Evolutionary conservation across 2,113 vertebrate species (phyloP), one percentile per base, ranked within the genome.

Genomic region (Pholis gunnellus): DNA sequence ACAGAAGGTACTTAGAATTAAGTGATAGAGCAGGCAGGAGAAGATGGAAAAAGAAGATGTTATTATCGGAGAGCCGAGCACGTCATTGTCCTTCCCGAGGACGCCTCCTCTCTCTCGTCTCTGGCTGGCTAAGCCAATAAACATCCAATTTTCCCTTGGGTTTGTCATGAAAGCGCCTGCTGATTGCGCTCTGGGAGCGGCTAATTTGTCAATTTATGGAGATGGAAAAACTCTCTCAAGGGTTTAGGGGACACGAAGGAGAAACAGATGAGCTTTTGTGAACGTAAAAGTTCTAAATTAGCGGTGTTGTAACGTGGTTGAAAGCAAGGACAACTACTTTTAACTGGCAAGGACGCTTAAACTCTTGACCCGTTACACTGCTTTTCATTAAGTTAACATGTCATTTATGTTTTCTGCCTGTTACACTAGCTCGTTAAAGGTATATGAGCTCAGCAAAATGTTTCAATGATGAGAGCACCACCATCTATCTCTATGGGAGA

Each of bases 151-250:
- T 79, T 77, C 77, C 66, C 61, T 40, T 54, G 76, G 72, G 68
- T 65, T 44, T 70, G 52, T 74, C 82, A 79, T 78, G 78, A 86
- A 81, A 81, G 83, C 36, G 22, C 46, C 61, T 22, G 54, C 75
- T 82, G 84, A 89, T 86, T 88, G 86, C 46, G n/a, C 74, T 75
- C 56, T 18, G 63, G 78, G 78, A 82, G 66, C 42, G 3, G 36
- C 54, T 84, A 90, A 90, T 88, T 84, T 72, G 56, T 60, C 84
- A 84, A 86, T 88, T 86, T 86, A 84, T 77, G 78, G 67, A 77
- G 78, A 90, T 76, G 56, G 83, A 42, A 72, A 75, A 86, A 83
- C 75, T 72, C 48, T 74, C 44, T 75, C 40, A 63, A 52, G 63
- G 66, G 69, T 68, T 82, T 61, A 70, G 56, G 70, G 81, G 85